Evolutionary conservation across 2,113 vertebrate species (phyloP).

Genomic region (Lophotis ruficrista): DNA sequence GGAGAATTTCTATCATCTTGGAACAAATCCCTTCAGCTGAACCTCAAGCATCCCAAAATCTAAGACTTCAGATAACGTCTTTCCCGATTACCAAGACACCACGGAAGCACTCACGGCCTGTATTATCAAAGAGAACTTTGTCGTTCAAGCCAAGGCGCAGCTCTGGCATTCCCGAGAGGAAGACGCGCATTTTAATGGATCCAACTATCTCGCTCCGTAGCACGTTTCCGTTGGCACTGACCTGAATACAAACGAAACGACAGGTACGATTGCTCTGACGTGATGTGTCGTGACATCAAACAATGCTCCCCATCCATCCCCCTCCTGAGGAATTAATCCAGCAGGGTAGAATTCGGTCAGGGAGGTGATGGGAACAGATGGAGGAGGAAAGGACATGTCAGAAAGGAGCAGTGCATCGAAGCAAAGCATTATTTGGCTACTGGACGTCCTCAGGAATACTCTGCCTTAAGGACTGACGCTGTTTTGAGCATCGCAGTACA

Average conservation of each 20-base stretch:
- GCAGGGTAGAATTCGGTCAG: neutral
- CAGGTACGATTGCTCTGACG: neutral
- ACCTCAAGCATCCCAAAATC: neutral
- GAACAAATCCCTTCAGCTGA: neutral
- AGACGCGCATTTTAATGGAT: constrained; percentile 98
- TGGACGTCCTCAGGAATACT: too few species aligned
- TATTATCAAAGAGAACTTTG: constrained; percentile 98
- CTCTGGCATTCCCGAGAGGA: constrained; percentile 97
- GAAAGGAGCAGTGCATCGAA: neutral
- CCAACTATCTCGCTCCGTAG: constrained; percentile 96
- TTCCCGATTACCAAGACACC: rapidly evolving
- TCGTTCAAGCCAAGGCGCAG: constrained; percentile 94
- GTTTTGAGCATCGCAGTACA: neutral
- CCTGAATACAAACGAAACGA: constrained; percentile 59
- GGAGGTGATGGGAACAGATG: rapidly evolving
- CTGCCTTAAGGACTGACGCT: rapidly evolving
- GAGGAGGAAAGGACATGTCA: neutral
- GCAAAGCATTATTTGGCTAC: neutral
- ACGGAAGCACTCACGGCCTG: constrained; percentile 88
- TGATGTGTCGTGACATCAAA: rapidly evolving
- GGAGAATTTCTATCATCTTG: neutral
- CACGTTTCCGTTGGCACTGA: constrained; percentile 96
- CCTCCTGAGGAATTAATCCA: neutral
- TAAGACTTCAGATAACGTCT: neutral
- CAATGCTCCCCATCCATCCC: neutral